phyloP scores from a whole-genome alignment of 2,888 invertebrate genomes.

The Druceiella hillmani region DNA sequence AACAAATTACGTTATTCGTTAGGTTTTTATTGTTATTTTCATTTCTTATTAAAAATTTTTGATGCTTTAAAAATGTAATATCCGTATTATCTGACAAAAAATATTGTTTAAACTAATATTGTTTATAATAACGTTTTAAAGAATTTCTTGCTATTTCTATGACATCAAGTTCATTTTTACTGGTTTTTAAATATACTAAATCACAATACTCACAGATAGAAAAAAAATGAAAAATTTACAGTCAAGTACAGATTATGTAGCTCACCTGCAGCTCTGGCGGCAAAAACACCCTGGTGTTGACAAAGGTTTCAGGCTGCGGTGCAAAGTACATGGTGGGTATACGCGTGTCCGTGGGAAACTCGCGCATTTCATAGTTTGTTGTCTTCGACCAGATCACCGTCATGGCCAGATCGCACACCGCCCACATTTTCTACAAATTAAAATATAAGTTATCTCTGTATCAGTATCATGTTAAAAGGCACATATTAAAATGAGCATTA shows the following conservation, averaged over 20 bases:
- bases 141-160: no score
- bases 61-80: no score
- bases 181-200: neutral
- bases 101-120: neutral
- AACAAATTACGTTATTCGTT: no score
- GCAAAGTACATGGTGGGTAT: constrained; percentile 90
- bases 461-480: no score
- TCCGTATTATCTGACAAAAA: no score
- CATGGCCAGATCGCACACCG: constrained; percentile 91
- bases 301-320: constrained; percentile 63
- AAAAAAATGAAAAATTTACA: neutral
- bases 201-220: neutral
- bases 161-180: neutral
- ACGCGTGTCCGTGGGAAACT: constrained; percentile 79
- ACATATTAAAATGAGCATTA: no score
- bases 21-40: no score
- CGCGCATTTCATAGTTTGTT: constrained; percentile 82
- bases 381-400: constrained; percentile 85
- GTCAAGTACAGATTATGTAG: constrained; percentile 28
- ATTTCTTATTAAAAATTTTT: no score
- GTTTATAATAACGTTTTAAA: neutral
- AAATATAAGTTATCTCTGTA: constrained; percentile 8
- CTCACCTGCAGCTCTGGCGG: constrained; percentile 72
- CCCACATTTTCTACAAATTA: constrained; percentile 83
- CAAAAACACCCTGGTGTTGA: constrained; percentile 74